A percentile compares a stretch with the other conserved stretches of the same genome.
phyloP scores from a whole-genome alignment of 2,888 invertebrate species.

The Catotricha subobsoleta region DNA sequence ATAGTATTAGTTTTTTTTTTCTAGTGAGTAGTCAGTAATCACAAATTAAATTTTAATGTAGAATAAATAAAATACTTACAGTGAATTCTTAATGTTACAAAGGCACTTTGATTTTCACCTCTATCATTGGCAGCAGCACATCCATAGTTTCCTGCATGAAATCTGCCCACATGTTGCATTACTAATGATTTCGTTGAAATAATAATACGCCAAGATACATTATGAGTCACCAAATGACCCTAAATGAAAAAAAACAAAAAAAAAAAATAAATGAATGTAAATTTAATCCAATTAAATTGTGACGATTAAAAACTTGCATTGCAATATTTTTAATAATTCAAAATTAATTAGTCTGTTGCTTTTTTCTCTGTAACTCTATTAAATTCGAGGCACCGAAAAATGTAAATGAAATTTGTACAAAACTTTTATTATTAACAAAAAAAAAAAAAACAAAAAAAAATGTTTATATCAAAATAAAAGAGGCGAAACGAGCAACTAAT shows the following conservation, averaged over 20 bases:
- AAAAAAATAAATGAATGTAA: background rate
- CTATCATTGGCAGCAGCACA: slow-evolving; percentile 67
- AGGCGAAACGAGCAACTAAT: too few relatives aligned
- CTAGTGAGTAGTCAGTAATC: too few relatives aligned
- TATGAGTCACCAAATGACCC: slow-evolving; percentile 61
- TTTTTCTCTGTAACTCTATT: too few relatives aligned
- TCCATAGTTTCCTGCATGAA: slow-evolving; percentile 62
- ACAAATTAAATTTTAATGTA: background rate
- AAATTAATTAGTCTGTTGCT: too few relatives aligned
- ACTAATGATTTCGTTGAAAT: slow-evolving; percentile 78
- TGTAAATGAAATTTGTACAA: too few relatives aligned
- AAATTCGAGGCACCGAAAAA: too few relatives aligned
- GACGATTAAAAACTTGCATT: slow-evolving; percentile 6
- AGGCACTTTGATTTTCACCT: slow-evolving; percentile 62
- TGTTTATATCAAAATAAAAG: too few relatives aligned
- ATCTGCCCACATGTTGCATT: slow-evolving; percentile 63
- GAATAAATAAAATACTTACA: slow-evolving; percentile 41
- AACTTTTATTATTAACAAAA: too few relatives aligned
- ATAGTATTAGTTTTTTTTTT: too few relatives aligned
- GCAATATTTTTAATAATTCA: slow-evolving; percentile 2
- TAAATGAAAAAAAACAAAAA: slow-evolving; percentile 23
- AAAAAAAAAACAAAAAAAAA: too few relatives aligned
- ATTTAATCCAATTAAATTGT: too few relatives aligned
- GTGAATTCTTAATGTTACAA: slow-evolving; percentile 60
- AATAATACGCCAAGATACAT: slow-evolving; percentile 66